Percentiles rank a stretch among this genome's conserved stretches.
Evolutionary conservation across 2,888 invertebrate genomes (phyloP).

Genomic region (Nephrocerus scutellatus): DNA sequence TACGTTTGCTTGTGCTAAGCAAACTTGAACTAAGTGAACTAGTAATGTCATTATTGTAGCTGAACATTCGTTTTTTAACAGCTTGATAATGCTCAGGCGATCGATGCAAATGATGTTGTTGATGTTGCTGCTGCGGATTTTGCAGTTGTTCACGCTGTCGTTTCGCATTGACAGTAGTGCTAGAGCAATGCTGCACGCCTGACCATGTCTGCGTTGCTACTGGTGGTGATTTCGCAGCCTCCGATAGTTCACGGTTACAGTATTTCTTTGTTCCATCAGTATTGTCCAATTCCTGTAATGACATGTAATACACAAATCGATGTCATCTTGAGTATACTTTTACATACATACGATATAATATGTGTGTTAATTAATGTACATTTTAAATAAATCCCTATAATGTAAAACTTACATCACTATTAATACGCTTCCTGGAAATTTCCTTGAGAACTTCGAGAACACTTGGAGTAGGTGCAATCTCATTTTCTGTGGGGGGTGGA

Average conservation of each 20-base stretch:
- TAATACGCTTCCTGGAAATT: slow-evolving; percentile 53
- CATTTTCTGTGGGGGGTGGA: slow-evolving; percentile 40
- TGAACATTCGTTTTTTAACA: slow-evolving; percentile 39
- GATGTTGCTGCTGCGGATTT: not conserved
- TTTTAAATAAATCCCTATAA: not conserved
- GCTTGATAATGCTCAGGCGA: slow-evolving; percentile 38
- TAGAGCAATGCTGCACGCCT: slow-evolving; percentile 8
- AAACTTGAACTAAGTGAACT: slow-evolving; percentile 45
- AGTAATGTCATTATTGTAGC: slow-evolving; percentile 42
- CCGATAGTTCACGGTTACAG: slow-evolving; percentile 32
- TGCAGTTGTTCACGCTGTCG: slow-evolving; percentile 33
- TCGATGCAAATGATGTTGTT: slow-evolving; percentile 16
- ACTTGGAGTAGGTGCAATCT: slow-evolving; percentile 48
- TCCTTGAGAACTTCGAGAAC: slow-evolving; percentile 54
- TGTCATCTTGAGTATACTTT: no score
- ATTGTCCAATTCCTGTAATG: slow-evolving; percentile 35
- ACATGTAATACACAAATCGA: slow-evolving; percentile 7
- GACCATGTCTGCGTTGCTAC: not conserved
- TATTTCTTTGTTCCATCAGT: slow-evolving; percentile 36
- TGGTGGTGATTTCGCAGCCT: slow-evolving; percentile 8
- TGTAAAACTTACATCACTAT: slow-evolving; percentile 45
- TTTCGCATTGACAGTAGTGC: no score
- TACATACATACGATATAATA: not conserved
- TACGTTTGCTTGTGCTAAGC: slow-evolving; percentile 32
- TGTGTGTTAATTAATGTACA: not conserved